A percentile compares a stretch with the other conserved stretches of the same genome.
phyloP scores from a whole-genome alignment of 2,797 vertebrate species.

The Pampus argenteus region DNA sequence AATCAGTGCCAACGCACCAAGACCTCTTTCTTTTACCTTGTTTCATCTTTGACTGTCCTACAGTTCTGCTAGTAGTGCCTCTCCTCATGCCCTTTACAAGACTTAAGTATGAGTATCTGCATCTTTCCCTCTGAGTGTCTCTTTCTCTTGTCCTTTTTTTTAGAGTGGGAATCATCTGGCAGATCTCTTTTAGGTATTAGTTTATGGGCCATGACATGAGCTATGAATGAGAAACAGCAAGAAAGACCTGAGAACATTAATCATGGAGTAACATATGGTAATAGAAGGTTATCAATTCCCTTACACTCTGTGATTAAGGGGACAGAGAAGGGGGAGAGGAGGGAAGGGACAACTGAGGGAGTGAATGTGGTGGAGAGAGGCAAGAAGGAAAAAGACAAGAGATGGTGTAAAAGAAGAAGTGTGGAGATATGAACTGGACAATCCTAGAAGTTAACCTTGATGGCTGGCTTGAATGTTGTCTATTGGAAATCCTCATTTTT shows the following conservation, averaged over 20 bases:
- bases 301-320: conserved; percentile 75
- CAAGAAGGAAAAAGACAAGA: conserved; percentile 26
- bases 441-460: no score
- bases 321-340: conserved; percentile 49
- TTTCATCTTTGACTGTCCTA: conserved; percentile 83
- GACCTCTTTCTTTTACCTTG: conserved; percentile 70
- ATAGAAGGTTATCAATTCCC: conserved; percentile 81
- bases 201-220: conserved; percentile 99
- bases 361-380: conserved; percentile 27
- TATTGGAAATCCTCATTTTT: background rate
- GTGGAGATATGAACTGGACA: background rate
- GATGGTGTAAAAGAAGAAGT: conserved; percentile 24
- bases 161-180: conserved; percentile 89
- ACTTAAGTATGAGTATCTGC: conserved; percentile 54
- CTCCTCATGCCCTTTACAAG: conserved; percentile 73
- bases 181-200: conserved; percentile 93
- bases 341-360: conserved; percentile 35
- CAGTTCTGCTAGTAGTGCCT: conserved; percentile 73
- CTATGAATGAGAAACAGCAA: conserved; percentile 91
- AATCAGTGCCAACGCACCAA: conserved; percentile 71
- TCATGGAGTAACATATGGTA: conserved; percentile 85
- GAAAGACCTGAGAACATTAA: conserved; percentile 85
- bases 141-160: conserved; percentile 70
- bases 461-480: background rate
- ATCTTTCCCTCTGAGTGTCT: conserved; percentile 60